Evolutionary conservation across 2,797 vertebrate genomes (phyloP).

Genomic region (Euphonia xanthogaster): DNA sequence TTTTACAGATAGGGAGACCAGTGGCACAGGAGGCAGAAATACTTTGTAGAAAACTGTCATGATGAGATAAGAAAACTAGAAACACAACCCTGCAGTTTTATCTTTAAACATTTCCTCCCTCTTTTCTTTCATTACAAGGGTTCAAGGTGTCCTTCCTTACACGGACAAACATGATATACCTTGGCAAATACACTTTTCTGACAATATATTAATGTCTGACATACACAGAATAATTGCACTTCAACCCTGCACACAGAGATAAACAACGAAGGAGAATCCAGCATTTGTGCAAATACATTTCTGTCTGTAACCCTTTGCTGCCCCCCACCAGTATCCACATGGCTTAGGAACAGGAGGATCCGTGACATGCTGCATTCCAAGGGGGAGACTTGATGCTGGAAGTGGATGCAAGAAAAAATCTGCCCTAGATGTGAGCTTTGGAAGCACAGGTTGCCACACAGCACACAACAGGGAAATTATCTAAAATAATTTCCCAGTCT

Average conservation of each 20-base stretch:
- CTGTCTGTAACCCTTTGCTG: neutral
- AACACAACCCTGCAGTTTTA: neutral
- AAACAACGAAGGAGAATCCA: neutral
- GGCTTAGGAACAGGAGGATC: neutral
- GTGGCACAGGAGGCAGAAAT: neutral
- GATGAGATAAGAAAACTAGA: neutral
- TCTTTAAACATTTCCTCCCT: neutral
- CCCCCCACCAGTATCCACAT: fast-evolving
- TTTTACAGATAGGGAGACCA: neutral
- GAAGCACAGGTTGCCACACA: neutral
- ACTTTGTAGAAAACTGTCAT: neutral
- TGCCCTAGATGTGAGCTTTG: neutral
- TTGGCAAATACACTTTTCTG: neutral
- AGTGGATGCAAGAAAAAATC: neutral
- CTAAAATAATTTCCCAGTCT: neutral
- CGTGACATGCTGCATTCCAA: neutral
- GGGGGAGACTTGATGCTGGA: neutral
- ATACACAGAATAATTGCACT: neutral
- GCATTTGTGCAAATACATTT: neutral
- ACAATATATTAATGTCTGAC: neutral
- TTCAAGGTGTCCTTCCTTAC: neutral
- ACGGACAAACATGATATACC: neutral
- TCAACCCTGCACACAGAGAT: neutral
- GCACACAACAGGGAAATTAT: neutral
- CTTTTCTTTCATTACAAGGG: neutral